Percentiles rank a stretch among this genome's conserved stretches.
Evolutionary conservation across 92 coral and sea anemone genomes (phyloP).

Genomic region (Phenganax subtilis): DNA sequence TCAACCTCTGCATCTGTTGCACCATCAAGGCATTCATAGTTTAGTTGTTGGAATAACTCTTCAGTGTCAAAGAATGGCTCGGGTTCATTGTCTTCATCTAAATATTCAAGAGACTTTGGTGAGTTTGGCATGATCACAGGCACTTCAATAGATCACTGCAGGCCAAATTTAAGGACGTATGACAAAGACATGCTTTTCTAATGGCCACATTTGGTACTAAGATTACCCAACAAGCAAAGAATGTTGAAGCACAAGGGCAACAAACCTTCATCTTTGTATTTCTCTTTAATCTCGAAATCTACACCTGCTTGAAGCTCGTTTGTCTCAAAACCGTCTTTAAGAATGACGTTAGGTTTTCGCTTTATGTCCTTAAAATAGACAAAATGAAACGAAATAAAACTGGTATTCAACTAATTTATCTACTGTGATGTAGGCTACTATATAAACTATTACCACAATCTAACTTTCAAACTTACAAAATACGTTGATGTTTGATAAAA

Average conservation of each 20-base stretch:
- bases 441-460: neutral
- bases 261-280: slow-evolving; percentile 25
- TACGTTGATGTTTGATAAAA: neutral
- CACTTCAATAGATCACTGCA: neutral
- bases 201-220: too few relatives aligned
- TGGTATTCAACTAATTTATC: neutral
- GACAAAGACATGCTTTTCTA: too few relatives aligned
- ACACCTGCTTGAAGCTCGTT: slow-evolving; percentile 62
- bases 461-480: neutral
- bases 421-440: neutral
- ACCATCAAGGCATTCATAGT: slow-evolving; percentile 74
- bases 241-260: neutral
- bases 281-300: slow-evolving; percentile 25
- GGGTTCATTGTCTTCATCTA: slow-evolving; percentile 58
- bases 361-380: neutral
- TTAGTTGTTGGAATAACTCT: slow-evolving; percentile 80
- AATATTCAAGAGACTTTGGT: neutral
- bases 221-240: too few relatives aligned
- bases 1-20: slow-evolving; percentile 62
- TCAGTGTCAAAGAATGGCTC: slow-evolving; percentile 79
- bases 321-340: slow-evolving; percentile 70
- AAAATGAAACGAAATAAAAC: neutral
- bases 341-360: slow-evolving; percentile 54
- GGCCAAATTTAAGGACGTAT: neutral
- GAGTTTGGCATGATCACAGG: neutral